Evolutionary conservation across 1,140 invertebrate genomes (phyloP), one percentile per base, ranked within the genome.

Genomic region (Gyrodactylus bullatarudis): DNA sequence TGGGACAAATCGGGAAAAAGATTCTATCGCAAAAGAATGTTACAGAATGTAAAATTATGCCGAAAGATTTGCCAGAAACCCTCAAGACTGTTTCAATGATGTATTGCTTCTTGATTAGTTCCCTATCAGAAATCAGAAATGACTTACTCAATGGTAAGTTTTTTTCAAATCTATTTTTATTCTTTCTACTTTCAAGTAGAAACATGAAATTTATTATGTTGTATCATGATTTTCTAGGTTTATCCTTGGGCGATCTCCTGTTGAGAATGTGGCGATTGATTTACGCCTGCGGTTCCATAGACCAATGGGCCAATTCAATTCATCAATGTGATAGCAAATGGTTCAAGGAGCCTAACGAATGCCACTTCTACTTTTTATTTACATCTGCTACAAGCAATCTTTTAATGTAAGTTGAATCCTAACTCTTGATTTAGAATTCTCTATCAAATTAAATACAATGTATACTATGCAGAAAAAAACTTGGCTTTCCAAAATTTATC

Each of bases 401-500:
- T 20, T 71, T 69, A 19, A 74, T 26, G 26, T 23, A 21, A 1
- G 23, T 21, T 34, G 1, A 19, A 26, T 25, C 19, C 27, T 26
- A 19, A 73, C 26, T 21, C 1, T 22, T 22, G 23, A 22, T 20
- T 26, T 26, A n/a, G 1, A 75, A 26, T n/a, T 68, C 26, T 24
- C 74, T 74, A 20, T 54, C 69, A 69, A 73, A 74, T 68, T 72
- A 76, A n/a, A n/a, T n/a, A n/a, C n/a, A n/a, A n/a, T n/a, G n/a
- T n/a, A n/a, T n/a, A n/a, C n/a, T n/a, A n/a, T n/a, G n/a, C n/a
- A n/a, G n/a, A n/a, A n/a, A n/a, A n/a, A n/a, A n/a, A n/a, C n/a
- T n/a, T n/a, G n/a, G n/a, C n/a, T n/a, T n/a, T n/a, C n/a, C n/a
- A n/a, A n/a, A n/a, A n/a, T n/a, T n/a, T n/a, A n/a, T n/a, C n/a